Evolutionary conservation across 2,888 invertebrate genomes (phyloP).

Genomic region (Acanthoscelides obtectus): DNA sequence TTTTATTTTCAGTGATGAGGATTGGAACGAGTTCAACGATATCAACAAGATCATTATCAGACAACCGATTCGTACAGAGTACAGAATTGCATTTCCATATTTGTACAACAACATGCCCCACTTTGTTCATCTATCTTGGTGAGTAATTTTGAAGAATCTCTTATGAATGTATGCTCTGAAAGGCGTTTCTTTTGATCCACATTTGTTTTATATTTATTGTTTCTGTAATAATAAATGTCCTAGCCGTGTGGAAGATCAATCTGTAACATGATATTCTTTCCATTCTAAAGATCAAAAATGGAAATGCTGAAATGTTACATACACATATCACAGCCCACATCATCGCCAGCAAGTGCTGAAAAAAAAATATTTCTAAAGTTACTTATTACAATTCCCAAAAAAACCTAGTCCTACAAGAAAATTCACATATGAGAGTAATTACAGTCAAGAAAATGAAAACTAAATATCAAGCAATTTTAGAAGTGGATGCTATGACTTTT

Average conservation of each 20-base stretch:
- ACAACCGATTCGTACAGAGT: slow-evolving; percentile 97
- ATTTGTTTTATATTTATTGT: slow-evolving; percentile 19
- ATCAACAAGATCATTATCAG: slow-evolving; percentile 99
- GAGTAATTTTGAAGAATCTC: slow-evolving; percentile 44
- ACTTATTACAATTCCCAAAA: too few relatives aligned
- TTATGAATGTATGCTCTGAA: too few relatives aligned
- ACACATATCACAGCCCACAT: too few relatives aligned
- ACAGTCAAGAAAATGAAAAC: too few relatives aligned
- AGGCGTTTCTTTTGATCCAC: slow-evolving; percentile 8
- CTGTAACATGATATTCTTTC: slow-evolving; percentile 52
- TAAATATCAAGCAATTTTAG: too few relatives aligned
- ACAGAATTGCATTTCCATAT: slow-evolving; percentile 98
- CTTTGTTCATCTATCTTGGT: slow-evolving; percentile 98
- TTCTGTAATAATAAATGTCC: slow-evolving; percentile 42
- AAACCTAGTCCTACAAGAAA: too few relatives aligned
- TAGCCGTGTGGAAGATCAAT: slow-evolving; percentile 55
- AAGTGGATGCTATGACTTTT: too few relatives aligned
- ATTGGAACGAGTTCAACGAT: slow-evolving; percentile 99
- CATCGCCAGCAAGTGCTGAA: too few relatives aligned
- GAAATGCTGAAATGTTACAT: slow-evolving; percentile 55
- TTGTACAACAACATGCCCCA: slow-evolving; percentile 98
- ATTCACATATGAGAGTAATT: too few relatives aligned
- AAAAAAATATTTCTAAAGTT: too few relatives aligned
- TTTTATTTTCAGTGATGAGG: slow-evolving; percentile 76
- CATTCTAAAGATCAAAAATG: slow-evolving; percentile 47